Percentiles rank a stretch among this genome's conserved stretches.
These are phyloP conservation scores for Toxotes jaculatrix DNA, from an alignment of 2,113 vertebrate genomes.

Conservation along the genomic window DNA sequence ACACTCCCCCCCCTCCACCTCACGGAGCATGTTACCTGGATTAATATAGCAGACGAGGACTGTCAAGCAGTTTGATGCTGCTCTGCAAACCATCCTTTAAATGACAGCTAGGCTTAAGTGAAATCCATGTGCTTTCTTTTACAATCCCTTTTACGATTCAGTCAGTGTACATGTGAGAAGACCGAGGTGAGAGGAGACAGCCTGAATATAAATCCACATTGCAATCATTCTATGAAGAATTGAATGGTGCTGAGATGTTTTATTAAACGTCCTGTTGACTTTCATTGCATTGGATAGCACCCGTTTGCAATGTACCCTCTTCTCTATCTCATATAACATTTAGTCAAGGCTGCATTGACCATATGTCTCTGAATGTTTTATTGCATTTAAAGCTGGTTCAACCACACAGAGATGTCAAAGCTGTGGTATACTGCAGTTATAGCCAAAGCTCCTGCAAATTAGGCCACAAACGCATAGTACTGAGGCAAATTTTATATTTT, in stretches of 20 bases:
- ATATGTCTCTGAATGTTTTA: constrained; percentile 5
- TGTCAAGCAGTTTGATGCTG: neutral
- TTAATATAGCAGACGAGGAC: neutral
- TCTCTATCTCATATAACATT: neutral
- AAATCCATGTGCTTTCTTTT: constrained; percentile 26
- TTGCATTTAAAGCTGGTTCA: neutral
- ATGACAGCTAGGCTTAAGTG: neutral
- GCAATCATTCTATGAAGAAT: neutral
- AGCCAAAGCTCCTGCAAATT: no score
- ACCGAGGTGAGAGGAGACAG: neutral
- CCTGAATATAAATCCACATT: neutral
- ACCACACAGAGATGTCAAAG: neutral
- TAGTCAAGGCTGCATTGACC: neutral
- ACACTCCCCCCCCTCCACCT: no score
- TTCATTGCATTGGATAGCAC: neutral
- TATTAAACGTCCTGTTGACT: neutral
- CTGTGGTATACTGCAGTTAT: no score
- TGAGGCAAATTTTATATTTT: neutral
- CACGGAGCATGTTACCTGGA: neutral
- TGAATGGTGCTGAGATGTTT: neutral
- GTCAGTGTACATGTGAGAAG: neutral
- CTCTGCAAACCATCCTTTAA: constrained; percentile 20
- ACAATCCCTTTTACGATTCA: neutral
- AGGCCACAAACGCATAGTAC: no score
- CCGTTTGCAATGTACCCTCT: neutral